Conservation (phyloP, 2,113 vertebrate species). For the Neolamprologus ventralis region DNA sequence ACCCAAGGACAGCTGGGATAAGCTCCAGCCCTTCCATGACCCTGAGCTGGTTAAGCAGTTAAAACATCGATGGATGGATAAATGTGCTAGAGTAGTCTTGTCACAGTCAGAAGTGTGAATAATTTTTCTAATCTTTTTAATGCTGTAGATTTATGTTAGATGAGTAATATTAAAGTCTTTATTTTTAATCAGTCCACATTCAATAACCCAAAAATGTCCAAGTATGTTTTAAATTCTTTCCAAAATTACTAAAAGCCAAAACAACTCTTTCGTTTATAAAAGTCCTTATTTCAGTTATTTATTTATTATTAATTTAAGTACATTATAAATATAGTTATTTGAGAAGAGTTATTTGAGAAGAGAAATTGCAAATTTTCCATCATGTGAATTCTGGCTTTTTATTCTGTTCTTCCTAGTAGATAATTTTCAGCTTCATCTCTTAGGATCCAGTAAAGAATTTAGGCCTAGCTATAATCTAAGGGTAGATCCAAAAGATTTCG, state of each 20-base stretch:
- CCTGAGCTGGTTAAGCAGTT: background rate
- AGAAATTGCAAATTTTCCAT: background rate
- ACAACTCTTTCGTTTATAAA: background rate
- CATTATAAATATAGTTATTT: background rate
- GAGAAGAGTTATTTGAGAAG: too few species aligned
- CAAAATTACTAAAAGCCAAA: background rate
- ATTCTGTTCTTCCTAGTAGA: background rate
- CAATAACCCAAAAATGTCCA: background rate
- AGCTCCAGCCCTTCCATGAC: background rate
- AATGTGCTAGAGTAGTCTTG: background rate
- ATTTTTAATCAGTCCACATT: background rate
- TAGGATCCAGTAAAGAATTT: background rate
- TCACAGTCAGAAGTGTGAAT: background rate
- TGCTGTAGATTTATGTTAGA: background rate
- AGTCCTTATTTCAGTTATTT: background rate
- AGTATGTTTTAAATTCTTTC: background rate
- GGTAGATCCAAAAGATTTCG: background rate
- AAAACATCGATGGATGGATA: background rate
- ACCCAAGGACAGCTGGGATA: background rate
- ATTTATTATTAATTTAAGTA: background rate
- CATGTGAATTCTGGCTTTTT: background rate
- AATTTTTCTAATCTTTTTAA: background rate
- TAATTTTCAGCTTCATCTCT: background rate
- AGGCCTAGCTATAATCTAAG: background rate
- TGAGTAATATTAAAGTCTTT: background rate